Evolutionary conservation across 2,888 invertebrate species (phyloP).

Genomic region (Drosophila paucipuncta): DNA sequence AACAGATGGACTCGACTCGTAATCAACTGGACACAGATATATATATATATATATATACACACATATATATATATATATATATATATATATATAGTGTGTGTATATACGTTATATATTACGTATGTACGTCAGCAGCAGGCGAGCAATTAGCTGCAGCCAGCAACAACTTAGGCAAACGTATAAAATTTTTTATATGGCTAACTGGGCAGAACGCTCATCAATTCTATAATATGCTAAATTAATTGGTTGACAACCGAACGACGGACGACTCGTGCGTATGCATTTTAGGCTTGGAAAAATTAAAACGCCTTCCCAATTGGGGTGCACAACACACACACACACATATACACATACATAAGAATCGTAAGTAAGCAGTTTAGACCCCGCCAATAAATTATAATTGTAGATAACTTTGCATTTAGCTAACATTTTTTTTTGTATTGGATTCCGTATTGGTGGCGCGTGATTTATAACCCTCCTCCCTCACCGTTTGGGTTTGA

Average conservation of each 20-base stretch:
- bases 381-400: conserved; percentile 72
- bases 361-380: conserved; percentile 38
- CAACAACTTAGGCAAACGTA: conserved; percentile 28
- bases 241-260: conserved; percentile 34
- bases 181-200: conserved; percentile 25
- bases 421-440: conserved; percentile 69
- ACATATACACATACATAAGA: conserved; percentile 14
- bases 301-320: conserved; percentile 42
- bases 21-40: background rate
- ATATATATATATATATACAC: conserved; percentile 1
- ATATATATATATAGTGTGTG: too few relatives aligned
- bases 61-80: conserved; percentile 1
- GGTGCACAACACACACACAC: conserved; percentile 25
- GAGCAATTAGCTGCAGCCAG: conserved; percentile 59
- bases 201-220: conserved; percentile 26
- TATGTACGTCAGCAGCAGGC: conserved; percentile 29
- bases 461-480: conserved; percentile 64
- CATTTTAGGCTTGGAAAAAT: conserved; percentile 39
- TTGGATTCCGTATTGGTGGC: conserved; percentile 65
- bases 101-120: conserved; percentile 8
- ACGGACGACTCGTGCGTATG: conserved; percentile 42
- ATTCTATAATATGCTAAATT: conserved; percentile 57
- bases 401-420: conserved; percentile 76
- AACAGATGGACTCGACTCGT: conserved; percentile 9
- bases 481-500: conserved; percentile 5